These are phyloP conservation scores for Eretmochelys imbricata DNA, from an alignment of 2,113 vertebrate species.

Conservation along the genomic window DNA sequence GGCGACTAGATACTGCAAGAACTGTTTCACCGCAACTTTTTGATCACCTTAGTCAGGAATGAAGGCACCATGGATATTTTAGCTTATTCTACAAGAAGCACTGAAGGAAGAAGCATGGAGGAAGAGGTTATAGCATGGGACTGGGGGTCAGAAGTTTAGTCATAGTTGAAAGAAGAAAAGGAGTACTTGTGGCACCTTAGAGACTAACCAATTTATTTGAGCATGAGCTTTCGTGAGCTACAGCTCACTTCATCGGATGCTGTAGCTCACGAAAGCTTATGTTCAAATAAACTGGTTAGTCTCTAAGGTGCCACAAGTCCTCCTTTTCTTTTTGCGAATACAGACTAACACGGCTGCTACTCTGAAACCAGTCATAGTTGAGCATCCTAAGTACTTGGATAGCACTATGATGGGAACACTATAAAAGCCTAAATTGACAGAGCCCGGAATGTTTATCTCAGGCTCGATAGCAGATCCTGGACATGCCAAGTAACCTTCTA, in stretches of 20 bases:
- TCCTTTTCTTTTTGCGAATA: too few relatives aligned
- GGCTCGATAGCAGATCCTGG: not conserved
- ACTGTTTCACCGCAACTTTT: not conserved
- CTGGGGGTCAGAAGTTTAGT: not conserved
- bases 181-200: too few relatives aligned
- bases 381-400: not conserved
- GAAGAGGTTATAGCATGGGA: not conserved
- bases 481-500: not conserved
- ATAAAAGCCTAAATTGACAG: not conserved
- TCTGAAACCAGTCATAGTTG: not conserved
- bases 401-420: not conserved
- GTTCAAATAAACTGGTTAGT: too few relatives aligned
- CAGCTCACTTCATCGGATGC: too few relatives aligned
- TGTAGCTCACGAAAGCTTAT: too few relatives aligned
- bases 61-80: not conserved
- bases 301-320: too few relatives aligned
- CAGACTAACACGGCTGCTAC: too few relatives aligned
- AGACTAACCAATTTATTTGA: too few relatives aligned
- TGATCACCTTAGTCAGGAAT: not conserved
- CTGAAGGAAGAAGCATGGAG: not conserved
- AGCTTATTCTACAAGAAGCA: not conserved
- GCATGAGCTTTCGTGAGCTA: too few relatives aligned
- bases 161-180: not conserved
- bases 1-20: not conserved
- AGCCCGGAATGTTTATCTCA: not conserved